These are phyloP conservation scores for Etheostoma perlongum DNA, from an alignment of 2,797 vertebrate species.

Conservation along the genomic window DNA sequence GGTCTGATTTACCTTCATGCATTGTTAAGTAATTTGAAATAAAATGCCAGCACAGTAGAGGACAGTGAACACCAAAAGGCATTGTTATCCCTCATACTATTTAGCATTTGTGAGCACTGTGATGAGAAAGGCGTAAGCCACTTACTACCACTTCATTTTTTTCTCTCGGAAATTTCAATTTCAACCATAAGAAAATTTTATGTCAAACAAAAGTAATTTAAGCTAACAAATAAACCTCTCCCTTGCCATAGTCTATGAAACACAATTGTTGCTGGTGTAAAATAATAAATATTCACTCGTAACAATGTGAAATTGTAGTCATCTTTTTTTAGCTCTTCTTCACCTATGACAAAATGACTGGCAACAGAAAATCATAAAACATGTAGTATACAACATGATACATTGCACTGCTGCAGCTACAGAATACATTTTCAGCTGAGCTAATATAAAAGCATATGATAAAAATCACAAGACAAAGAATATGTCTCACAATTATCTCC, in stretches of 20 bases:
- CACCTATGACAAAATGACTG: conserved; percentile 46
- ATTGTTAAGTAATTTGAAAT: background rate
- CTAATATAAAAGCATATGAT: conserved; percentile 75
- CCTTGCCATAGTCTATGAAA: background rate
- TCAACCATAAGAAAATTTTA: background rate
- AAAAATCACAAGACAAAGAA: conserved; percentile 82
- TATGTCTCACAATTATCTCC: conserved; percentile 85
- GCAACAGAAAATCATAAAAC: conserved; percentile 49
- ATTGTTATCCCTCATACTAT: background rate
- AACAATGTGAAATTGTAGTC: conserved; percentile 2
- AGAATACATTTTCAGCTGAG: conserved; percentile 58
- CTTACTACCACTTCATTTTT: background rate
- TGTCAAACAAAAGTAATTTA: background rate
- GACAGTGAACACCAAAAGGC: background rate
- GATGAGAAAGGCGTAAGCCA: background rate
- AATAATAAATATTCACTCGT: background rate
- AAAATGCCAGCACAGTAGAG: background rate
- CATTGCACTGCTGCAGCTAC: conserved; percentile 49
- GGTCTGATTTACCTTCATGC: background rate
- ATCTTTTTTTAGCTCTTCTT: conserved; percentile 13
- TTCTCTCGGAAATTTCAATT: background rate
- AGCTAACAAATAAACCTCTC: background rate
- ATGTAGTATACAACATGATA: conserved; percentile 48
- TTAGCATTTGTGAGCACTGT: background rate
- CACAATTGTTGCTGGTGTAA: background rate